Evolutionary conservation across 2,797 vertebrate species (phyloP).

Genomic region (Botia kubotai): DNA sequence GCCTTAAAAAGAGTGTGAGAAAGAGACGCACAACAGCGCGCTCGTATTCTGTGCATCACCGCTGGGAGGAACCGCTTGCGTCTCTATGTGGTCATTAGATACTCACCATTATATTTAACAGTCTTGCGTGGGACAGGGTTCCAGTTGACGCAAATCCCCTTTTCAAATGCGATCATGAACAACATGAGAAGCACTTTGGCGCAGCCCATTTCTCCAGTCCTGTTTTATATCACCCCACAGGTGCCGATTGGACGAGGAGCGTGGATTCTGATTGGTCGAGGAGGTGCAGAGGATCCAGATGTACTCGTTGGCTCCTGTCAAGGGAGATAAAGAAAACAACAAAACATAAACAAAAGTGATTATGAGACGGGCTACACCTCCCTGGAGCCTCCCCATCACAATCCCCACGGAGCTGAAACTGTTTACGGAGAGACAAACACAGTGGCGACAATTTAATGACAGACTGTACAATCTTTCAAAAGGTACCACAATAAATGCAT

Average conservation of each 20-base stretch:
- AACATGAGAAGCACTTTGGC: constrained; percentile 75
- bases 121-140: constrained; percentile 82
- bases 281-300: constrained; percentile 51
- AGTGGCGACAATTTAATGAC: constrained; percentile 73
- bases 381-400: constrained; percentile 27
- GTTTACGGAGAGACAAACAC: constrained; percentile 18
- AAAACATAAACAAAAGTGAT: constrained; percentile 60
- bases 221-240: constrained; percentile 6
- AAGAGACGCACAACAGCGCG: constrained; percentile 45
- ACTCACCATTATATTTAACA: constrained; percentile 78
- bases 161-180: constrained; percentile 75
- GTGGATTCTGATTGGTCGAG: constrained; percentile 24
- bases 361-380: constrained; percentile 33
- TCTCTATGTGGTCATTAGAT: constrained; percentile 27
- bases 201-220: constrained; percentile 69
- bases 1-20: constrained; percentile 53
- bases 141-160: constrained; percentile 78
- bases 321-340: constrained; percentile 59
- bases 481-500: constrained; percentile 74
- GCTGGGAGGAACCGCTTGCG: constrained; percentile 10
- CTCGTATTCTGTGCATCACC: background rate
- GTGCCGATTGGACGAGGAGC: constrained; percentile 34
- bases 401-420: constrained; percentile 25
- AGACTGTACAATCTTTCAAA: constrained; percentile 69
- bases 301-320: constrained; percentile 43